phyloP scores from a whole-genome alignment of 1,140 invertebrate species.

The Ectropis grisescens region DNA sequence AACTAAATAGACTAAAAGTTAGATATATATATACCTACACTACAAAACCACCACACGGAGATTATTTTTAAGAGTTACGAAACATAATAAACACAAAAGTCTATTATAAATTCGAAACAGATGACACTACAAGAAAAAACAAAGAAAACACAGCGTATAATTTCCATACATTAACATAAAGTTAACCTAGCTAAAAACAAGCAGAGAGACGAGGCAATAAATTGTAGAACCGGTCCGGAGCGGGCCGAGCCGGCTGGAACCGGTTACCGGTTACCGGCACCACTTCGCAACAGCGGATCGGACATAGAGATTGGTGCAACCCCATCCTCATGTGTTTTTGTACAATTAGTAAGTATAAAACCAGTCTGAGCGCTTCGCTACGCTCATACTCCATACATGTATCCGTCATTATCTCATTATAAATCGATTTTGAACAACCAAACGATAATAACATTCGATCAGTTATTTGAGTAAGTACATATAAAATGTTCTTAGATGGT shows the following conservation, averaged over 20 bases:
- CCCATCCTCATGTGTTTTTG: conserved; percentile 24
- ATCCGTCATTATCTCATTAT: not conserved
- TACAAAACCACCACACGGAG: not conserved
- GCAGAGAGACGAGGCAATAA: conserved; percentile 21
- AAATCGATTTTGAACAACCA: not conserved
- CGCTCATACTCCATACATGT: not conserved
- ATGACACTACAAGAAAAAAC: conserved; percentile 15
- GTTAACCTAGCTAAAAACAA: conserved; percentile 25
- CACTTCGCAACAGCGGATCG: conserved; percentile 15
- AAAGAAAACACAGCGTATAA: conserved; percentile 14
- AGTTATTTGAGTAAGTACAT: not conserved
- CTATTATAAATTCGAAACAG: conserved; percentile 6
- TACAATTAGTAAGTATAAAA: conserved; percentile 8
- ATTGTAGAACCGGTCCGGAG: too few species aligned
- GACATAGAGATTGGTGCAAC: conserved; percentile 23
- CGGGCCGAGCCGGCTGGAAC: conserved; percentile 23
- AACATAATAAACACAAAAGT: conserved; percentile 1
- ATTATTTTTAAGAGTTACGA: not conserved
- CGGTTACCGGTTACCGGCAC: too few species aligned
- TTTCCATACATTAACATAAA: conserved; percentile 29
- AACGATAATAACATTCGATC: not conserved
- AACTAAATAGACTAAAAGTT: conserved; percentile 1
- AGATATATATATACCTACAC: too few species aligned
- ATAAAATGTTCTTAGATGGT: not conserved
- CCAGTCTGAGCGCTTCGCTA: conserved; percentile 7